A percentile compares a stretch with the other conserved stretches of the same genome.
These are phyloP conservation scores for Aldrovandia affinis DNA, from an alignment of 2,797 vertebrate species.

Conservation along the genomic window DNA sequence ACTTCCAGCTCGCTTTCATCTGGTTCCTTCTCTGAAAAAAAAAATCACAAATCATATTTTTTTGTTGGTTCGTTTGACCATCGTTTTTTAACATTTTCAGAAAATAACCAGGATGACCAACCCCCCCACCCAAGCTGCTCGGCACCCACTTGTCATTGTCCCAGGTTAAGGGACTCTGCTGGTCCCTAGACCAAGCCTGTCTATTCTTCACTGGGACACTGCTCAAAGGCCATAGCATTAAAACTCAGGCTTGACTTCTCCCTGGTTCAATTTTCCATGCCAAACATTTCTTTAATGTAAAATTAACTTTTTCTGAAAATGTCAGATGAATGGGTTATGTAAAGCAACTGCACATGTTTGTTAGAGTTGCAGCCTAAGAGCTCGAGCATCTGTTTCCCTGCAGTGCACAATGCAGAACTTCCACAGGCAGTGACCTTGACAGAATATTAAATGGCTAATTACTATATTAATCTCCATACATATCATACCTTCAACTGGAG, in stretches of 20 bases:
- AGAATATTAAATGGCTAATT: neutral
- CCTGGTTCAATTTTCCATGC: neutral
- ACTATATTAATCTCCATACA: neutral
- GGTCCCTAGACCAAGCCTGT: neutral
- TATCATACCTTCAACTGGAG: constrained; percentile 73
- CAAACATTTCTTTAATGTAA: neutral
- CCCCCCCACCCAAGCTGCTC: neutral
- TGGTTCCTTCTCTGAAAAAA: constrained; percentile 70
- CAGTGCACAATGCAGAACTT: neutral
- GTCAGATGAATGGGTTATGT: neutral
- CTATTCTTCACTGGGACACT: neutral
- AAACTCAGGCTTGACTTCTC: neutral
- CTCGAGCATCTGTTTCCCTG: neutral
- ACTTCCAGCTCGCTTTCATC: constrained; percentile 67
- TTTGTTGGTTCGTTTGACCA: neutral
- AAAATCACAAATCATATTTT: neutral
- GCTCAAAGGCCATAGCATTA: neutral
- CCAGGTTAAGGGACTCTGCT: neutral
- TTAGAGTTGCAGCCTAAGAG: neutral
- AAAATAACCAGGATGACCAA: too few species aligned
- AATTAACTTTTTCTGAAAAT: neutral
- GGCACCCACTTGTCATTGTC: neutral
- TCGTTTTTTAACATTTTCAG: neutral
- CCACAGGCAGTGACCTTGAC: neutral
- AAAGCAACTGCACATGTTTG: neutral